phyloP scores from a whole-genome alignment of 1,140 invertebrate species.

The Drosophila rhopaloa region DNA sequence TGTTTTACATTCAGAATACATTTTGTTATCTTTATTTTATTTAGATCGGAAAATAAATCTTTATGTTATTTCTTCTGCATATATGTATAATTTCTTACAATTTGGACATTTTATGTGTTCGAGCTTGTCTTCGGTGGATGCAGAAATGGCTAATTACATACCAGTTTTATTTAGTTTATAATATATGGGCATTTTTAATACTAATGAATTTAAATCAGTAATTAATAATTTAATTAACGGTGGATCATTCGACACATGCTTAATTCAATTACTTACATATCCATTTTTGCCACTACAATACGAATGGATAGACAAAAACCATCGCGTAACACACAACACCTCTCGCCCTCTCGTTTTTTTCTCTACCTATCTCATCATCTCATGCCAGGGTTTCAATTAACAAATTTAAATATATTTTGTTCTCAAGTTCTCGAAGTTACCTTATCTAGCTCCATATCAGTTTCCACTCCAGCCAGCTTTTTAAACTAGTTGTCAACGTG shows the following conservation, averaged over 20 bases:
- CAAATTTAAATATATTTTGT: background rate
- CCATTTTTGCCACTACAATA: conserved; percentile 26
- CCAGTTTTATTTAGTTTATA: conserved; percentile 25
- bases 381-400: background rate
- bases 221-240: conserved; percentile 82
- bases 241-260: conserved; percentile 80
- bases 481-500: background rate
- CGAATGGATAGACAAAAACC: conserved; percentile 12
- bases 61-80: conserved; percentile 22
- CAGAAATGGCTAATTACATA: conserved; percentile 30
- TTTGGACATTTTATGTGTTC: conserved; percentile 34
- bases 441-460: conserved; percentile 14
- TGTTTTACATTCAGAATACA: conserved; percentile 74
- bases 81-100: conserved; percentile 20
- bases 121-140: conserved; percentile 50
- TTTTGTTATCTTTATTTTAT: conserved; percentile 30
- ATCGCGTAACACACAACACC: conserved; percentile 6
- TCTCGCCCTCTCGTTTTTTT: background rate
- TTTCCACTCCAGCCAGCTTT: conserved; percentile 2
- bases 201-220: conserved; percentile 74
- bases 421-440: conserved; percentile 1
- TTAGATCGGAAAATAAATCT: conserved; percentile 18
- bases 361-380: background rate
- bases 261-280: conserved; percentile 68
- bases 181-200: conserved; percentile 34